These are phyloP conservation scores for Orthonychiurus folsomi DNA, from an alignment of 2,888 invertebrate species.

Conservation along the genomic window DNA sequence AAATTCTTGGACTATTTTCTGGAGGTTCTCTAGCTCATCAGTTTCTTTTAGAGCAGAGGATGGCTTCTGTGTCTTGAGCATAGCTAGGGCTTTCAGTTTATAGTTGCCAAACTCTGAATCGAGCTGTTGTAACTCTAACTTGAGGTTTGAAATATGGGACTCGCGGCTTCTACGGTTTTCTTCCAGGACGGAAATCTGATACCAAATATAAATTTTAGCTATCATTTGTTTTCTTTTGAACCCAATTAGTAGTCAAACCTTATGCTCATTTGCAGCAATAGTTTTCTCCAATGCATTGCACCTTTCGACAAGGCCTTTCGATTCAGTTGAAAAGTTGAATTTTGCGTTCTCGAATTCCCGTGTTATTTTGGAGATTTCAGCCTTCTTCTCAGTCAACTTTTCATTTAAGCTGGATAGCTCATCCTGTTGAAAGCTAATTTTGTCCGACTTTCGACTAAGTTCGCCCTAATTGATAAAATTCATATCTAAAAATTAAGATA, in stretches of 20 bases:
- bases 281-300: constrained; percentile 24
- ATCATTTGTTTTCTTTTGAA: neutral
- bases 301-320: constrained; percentile 35
- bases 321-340: constrained; percentile 29
- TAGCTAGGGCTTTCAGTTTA: constrained; percentile 37
- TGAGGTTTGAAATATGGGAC: constrained; percentile 36
- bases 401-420: constrained; percentile 35
- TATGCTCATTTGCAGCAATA: constrained; percentile 30
- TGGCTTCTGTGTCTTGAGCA: constrained; percentile 38
- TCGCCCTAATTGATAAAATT: constrained; percentile 23
- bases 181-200: constrained; percentile 35
- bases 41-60: constrained; percentile 16
- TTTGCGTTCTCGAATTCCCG: constrained; percentile 34
- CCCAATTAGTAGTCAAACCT: constrained; percentile 19
- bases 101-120: constrained; percentile 38
- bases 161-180: constrained; percentile 37
- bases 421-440: constrained; percentile 35
- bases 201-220: constrained; percentile 5
- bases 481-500: constrained; percentile 5
- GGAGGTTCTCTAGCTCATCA: constrained; percentile 38
- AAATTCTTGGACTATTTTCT: constrained; percentile 38
- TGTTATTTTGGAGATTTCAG: constrained; percentile 29
- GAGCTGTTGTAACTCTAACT: constrained; percentile 37
- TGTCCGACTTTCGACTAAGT: constrained; percentile 32
- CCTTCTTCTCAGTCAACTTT: constrained; percentile 32